A percentile compares a stretch with the other conserved stretches of the same genome.
Conservation (phyloP, 2,797 vertebrate species). For the Myotis vivesi region DNA sequence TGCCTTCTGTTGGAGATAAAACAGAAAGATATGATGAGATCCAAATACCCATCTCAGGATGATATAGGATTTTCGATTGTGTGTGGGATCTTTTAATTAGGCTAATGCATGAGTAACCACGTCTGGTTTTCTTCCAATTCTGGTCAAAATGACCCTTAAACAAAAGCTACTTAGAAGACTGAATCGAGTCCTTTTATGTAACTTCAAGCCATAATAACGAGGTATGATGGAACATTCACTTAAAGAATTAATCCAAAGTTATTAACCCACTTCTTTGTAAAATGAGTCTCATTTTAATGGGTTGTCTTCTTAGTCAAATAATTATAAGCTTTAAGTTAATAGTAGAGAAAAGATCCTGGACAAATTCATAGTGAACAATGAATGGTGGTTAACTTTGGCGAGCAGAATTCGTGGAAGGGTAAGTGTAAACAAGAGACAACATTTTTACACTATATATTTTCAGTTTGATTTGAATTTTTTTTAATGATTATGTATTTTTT, state of each 20-base stretch:
- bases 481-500: neutral
- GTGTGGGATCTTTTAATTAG: neutral
- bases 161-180: neutral
- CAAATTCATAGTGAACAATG: neutral
- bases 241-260: neutral
- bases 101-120: neutral
- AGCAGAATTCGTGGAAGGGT: neutral
- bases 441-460: neutral
- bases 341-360: neutral
- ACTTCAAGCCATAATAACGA: neutral
- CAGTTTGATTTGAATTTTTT: neutral
- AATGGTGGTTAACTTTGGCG: neutral
- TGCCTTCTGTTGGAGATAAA: conserved; percentile 4
- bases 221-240: neutral
- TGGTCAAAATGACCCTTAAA: neutral
- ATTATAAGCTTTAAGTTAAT: conserved; percentile 4
- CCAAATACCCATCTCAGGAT: neutral
- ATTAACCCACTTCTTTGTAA: neutral
- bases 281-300: neutral
- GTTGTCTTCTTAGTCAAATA: neutral
- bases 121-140: neutral
- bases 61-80: neutral
- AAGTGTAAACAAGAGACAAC: neutral
- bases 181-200: neutral
- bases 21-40: neutral